phyloP scores from a whole-genome alignment of 2,888 invertebrate genomes.

The Chrysolina americana region DNA sequence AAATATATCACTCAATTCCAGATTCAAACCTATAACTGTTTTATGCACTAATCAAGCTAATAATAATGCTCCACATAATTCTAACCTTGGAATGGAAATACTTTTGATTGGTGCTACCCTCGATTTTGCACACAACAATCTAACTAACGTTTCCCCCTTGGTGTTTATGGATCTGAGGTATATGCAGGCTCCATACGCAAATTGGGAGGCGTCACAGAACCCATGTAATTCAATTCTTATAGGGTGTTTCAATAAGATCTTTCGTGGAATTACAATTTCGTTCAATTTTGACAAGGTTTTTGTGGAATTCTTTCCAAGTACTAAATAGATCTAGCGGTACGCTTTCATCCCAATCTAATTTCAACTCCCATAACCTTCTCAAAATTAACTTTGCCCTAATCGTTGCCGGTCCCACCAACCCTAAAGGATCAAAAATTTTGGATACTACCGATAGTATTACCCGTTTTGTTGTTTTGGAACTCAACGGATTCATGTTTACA shows the following conservation, averaged over 20 bases:
- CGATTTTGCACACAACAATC: conserved; percentile 41
- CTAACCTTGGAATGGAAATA: conserved; percentile 42
- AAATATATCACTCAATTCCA: conserved; percentile 14
- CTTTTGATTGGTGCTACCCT: conserved; percentile 38
- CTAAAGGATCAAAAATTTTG: conserved; percentile 53
- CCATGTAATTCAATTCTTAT: conserved; percentile 41
- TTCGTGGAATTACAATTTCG: conserved; percentile 37
- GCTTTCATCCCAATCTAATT: conserved; percentile 52
- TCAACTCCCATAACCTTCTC: conserved; percentile 46
- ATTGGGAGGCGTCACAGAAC: conserved; percentile 42
- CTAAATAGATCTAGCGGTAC: conserved; percentile 30
- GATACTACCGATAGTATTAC: conserved; percentile 47
- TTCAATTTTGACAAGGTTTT: conserved; percentile 29
- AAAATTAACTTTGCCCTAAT: conserved; percentile 51
- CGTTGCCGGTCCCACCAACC: conserved; percentile 51
- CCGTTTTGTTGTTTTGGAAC: conserved; percentile 50
- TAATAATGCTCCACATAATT: conserved; percentile 40
- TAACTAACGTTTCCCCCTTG: neutral
- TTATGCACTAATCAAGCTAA: conserved; percentile 25
- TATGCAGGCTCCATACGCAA: conserved; percentile 45
- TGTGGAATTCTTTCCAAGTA: conserved; percentile 34
- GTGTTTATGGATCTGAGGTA: conserved; percentile 34
- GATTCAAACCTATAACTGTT: conserved; percentile 25
- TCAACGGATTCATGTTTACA: neutral
- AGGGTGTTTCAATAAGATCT: conserved; percentile 17